Evolutionary conservation across 2,888 invertebrate species (phyloP).

Genomic region (Galeopsomyia nigrocyanea): DNA sequence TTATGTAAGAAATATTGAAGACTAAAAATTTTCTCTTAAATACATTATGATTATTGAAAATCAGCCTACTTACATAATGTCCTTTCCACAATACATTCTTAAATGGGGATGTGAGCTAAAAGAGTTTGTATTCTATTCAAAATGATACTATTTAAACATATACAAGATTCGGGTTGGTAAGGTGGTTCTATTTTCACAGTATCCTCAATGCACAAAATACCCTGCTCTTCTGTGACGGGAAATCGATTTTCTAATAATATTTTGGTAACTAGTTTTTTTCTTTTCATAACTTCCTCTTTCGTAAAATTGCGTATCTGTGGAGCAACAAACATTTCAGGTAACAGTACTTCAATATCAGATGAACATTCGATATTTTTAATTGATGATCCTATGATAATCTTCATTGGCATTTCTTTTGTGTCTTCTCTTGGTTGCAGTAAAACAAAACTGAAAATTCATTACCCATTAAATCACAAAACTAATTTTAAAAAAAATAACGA

Average conservation of each 20-base stretch:
- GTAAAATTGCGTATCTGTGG: conserved; percentile 43
- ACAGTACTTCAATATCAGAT: conserved; percentile 45
- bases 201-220: conserved; percentile 58
- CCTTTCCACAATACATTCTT: conserved; percentile 12
- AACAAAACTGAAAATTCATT: conserved; percentile 57
- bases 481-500: not conserved
- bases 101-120: conserved; percentile 16
- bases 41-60: conserved; percentile 51
- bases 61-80: conserved; percentile 32
- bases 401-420: conserved; percentile 51
- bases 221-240: conserved; percentile 59
- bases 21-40: conserved; percentile 51
- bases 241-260: conserved; percentile 60
- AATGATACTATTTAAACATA: conserved; percentile 61
- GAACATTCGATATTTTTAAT: conserved; percentile 58
- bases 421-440: conserved; percentile 53
- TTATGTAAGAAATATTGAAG: conserved; percentile 55
- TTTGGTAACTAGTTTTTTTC: conserved; percentile 56
- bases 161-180: conserved; percentile 59
- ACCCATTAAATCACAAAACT: not conserved
- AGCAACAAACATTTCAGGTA: conserved; percentile 59
- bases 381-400: conserved; percentile 61
- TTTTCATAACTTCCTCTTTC: conserved; percentile 45
- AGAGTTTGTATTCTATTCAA: conserved; percentile 59
- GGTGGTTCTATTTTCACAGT: conserved; percentile 63